phyloP scores from a whole-genome alignment of 1,140 invertebrate genomes.

The Ctenoplectra terminalis region DNA sequence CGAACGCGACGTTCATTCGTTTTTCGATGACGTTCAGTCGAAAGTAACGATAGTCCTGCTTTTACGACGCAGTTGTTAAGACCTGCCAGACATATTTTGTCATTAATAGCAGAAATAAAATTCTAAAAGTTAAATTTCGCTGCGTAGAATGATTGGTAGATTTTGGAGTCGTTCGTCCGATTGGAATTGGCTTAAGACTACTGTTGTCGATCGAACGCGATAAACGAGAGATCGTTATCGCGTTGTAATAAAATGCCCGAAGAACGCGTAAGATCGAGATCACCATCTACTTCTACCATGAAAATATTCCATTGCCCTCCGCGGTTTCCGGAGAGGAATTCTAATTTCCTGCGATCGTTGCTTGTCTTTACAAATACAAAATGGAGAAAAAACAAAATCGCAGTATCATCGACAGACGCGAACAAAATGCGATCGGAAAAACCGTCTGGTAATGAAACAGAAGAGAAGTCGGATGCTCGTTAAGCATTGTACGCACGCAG shows the following conservation, averaged over 20 bases:
- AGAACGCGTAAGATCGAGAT: not conserved
- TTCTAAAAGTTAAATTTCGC: too few species aligned
- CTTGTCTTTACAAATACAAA: too few species aligned
- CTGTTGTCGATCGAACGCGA: not conserved
- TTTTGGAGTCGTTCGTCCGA: not conserved
- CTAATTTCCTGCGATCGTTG: not conserved
- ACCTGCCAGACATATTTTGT: too few species aligned
- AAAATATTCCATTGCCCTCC: not conserved
- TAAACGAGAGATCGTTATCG: not conserved
- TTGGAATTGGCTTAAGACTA: not conserved
- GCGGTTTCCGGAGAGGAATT: not conserved
- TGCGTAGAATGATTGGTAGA: not conserved
- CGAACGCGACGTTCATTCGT: too few species aligned
- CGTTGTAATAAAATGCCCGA: too few species aligned
- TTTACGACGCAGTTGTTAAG: too few species aligned
- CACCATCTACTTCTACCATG: not conserved
- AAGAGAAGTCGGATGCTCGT: not conserved
- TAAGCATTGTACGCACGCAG: not conserved
- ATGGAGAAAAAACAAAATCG: too few species aligned
- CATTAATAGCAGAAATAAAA: too few species aligned
- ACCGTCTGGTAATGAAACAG: not conserved
- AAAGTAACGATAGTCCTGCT: too few species aligned
- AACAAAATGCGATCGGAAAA: not conserved
- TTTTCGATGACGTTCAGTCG: too few species aligned
- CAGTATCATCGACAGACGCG: not conserved